A percentile compares a stretch with the other conserved stretches of the same genome.
Evolutionary conservation across 2,113 vertebrate genomes (phyloP).

Genomic region (Lampris incognitus): DNA sequence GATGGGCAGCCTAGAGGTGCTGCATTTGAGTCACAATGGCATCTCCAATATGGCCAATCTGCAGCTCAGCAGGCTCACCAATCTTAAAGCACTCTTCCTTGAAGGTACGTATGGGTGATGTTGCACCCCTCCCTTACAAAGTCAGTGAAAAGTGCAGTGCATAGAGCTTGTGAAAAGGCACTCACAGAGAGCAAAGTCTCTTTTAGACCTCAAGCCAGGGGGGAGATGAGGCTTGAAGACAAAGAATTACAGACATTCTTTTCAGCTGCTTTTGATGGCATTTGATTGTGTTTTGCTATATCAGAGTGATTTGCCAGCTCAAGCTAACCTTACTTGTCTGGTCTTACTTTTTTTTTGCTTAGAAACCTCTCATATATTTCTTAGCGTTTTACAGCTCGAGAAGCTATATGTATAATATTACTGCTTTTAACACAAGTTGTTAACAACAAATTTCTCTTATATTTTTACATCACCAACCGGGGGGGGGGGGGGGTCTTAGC

Average conservation of each 20-base stretch:
- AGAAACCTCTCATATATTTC: conserved; percentile 29
- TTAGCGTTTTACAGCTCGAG: background rate
- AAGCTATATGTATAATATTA: conserved; percentile 25
- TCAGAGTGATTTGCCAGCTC: conserved; percentile 53
- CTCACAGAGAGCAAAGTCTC: conserved; percentile 47
- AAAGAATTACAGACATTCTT: conserved; percentile 66
- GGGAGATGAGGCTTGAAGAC: conserved; percentile 63
- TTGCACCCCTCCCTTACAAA: conserved; percentile 35
- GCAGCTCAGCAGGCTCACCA: conserved; percentile 88
- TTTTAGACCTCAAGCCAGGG: conserved; percentile 62
- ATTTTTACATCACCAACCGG: conserved; percentile 12
- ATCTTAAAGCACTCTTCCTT: conserved; percentile 88
- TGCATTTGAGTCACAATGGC: conserved; percentile 90
- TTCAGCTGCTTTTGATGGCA: conserved; percentile 60
- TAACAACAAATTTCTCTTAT: conserved; percentile 21
- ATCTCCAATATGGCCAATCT: conserved; percentile 88
- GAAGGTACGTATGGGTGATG: conserved; percentile 80
- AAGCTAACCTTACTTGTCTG: conserved; percentile 35
- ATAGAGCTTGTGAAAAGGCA: conserved; percentile 70
- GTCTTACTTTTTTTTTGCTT: conserved; percentile 20
- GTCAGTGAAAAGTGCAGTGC: conserved; percentile 35
- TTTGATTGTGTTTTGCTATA: conserved; percentile 67
- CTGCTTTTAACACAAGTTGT: conserved; percentile 28
- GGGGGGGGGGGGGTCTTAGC: too few species aligned
- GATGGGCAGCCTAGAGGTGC: conserved; percentile 90